Evolutionary conservation across 2,888 invertebrate species (phyloP), one percentile per base, ranked within the genome.

Genomic region (Meiosimyza platycephala): DNA sequence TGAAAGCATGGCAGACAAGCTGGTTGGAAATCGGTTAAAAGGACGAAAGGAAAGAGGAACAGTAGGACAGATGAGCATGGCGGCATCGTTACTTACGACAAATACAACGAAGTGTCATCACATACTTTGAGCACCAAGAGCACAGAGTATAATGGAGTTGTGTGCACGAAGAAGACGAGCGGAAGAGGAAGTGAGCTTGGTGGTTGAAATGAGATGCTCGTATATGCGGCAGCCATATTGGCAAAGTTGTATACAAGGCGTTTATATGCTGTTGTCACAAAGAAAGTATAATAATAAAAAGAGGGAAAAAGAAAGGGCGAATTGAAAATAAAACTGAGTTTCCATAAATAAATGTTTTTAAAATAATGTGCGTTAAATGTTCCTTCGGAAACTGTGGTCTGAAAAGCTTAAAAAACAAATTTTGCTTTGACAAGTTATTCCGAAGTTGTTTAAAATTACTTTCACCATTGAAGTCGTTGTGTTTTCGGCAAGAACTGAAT

Each of bases 41-140:
- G 47, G 63, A 50, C 47, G 47, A 13, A 48, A 18, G 15, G 60
- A 22, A 67, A 54, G 66, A 47, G 72, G 6, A 64, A 71, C 74
- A 72, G 76, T 73, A 69, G 67, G 48, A 52, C 67, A 13, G 64
- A 67, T 33, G 67, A 63, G 63, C 63, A 59, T 62, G 71, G 28
- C 79, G 76, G 78, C 77, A 75, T 74, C 85, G 84, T 84, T 85
- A 84, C 80, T 84, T 84, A 84, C 85, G 82, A 84, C 85, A 82
- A 85, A 84, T 84, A 84, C 85, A 84, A 80, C 83, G 85, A 83
- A 82, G 82, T 84, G 84, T 85, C 84, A 85, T 85, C 84, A 85
- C 84, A 85, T 84, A 84, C 85, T 84, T 85, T 84, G 77, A 79
- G 80, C 82, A 79, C 78, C 79, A 79, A 80, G 78, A 80, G 80